Evolutionary conservation across 1,140 invertebrate genomes (phyloP).

Genomic region (Scylla paramamosain): DNA sequence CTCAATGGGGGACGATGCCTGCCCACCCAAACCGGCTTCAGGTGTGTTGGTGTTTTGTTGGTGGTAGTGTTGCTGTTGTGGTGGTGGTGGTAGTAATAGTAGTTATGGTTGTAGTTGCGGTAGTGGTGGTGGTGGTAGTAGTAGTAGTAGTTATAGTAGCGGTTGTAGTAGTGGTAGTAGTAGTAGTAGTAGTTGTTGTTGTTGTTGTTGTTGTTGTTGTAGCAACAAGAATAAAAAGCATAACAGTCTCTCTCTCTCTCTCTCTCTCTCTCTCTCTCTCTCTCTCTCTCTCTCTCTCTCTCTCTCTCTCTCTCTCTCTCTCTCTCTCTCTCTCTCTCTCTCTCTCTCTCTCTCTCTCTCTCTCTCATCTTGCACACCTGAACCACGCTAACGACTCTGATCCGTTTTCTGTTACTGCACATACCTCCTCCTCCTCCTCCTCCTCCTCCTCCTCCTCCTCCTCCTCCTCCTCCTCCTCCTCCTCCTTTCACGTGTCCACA

Average conservation of each 20-base stretch:
- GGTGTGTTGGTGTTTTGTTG: not conserved
- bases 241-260: too few species aligned
- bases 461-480: not conserved
- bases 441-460: not conserved
- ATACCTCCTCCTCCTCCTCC: not conserved
- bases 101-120: not conserved
- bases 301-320: constrained; percentile 12
- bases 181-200: too few species aligned
- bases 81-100: not conserved
- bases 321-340: constrained; percentile 20
- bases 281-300: too few species aligned
- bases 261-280: too few species aligned
- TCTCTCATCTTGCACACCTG: not conserved
- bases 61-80: not conserved
- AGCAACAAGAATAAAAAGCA: too few species aligned
- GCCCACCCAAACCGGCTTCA: constrained; percentile 14
- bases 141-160: not conserved
- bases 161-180: not conserved
- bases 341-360: constrained; percentile 20
- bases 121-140: not conserved
- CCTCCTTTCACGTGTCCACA: too few species aligned
- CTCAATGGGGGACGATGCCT: constrained; percentile 27
- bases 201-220: too few species aligned
- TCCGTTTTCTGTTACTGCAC: too few species aligned
- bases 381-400: too few species aligned